Percentiles rank a stretch among this genome's conserved stretches.
Conservation (phyloP, 2,797 vertebrate species). For the Lateolabrax maculatus region DNA sequence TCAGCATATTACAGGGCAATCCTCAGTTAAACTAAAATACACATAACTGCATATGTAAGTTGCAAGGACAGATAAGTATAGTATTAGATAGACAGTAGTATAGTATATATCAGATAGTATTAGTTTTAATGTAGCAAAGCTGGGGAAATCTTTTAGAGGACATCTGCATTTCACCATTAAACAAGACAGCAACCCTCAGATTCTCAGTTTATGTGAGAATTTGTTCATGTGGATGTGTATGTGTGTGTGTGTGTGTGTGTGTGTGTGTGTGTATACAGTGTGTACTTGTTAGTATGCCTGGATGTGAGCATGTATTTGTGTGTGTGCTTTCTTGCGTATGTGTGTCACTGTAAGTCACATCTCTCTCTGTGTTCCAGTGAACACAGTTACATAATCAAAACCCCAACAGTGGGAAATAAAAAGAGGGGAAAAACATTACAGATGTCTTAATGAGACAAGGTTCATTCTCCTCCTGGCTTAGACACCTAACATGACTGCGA, state of each 20-base stretch:
- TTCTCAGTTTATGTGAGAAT: neutral
- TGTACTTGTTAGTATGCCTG: neutral
- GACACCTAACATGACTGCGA: constrained; percentile 14
- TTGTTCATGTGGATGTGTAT: neutral
- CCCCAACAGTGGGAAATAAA: constrained; percentile 27
- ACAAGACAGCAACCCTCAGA: neutral
- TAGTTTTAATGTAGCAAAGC: neutral
- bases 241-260: neutral
- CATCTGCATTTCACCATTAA: neutral
- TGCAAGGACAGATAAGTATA: neutral
- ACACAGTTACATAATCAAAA: constrained; percentile 67
- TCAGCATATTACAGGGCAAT: neutral
- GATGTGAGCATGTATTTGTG: neutral
- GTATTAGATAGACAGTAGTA: neutral
- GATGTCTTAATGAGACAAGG: constrained; percentile 50
- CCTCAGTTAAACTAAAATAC: no score
- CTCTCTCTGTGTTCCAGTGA: constrained; percentile 38
- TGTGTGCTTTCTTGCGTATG: neutral
- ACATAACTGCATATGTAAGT: neutral
- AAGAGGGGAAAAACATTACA: constrained; percentile 38
- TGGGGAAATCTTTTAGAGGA: neutral
- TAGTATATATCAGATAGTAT: neutral
- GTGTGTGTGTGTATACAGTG: neutral
- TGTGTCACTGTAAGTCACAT: constrained; percentile 52
- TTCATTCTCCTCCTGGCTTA: constrained; percentile 45